phyloP scores from a whole-genome alignment of 1,140 invertebrate genomes.

The Sitobion miscanthi region DNA sequence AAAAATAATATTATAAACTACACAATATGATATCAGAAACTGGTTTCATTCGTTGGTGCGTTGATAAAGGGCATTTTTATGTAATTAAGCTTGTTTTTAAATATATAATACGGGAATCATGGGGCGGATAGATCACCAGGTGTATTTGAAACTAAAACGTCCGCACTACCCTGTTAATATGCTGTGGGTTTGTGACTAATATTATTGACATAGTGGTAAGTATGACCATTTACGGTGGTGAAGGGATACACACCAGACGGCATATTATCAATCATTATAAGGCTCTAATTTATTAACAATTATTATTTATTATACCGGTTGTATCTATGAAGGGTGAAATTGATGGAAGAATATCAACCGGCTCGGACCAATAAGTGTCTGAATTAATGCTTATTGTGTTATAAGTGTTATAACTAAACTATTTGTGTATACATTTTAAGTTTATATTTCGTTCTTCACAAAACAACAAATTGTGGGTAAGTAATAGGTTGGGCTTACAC shows the following conservation, averaged over 20 bases:
- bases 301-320: background rate
- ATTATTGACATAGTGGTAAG: background rate
- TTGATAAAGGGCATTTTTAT: background rate
- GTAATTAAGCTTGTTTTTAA: background rate
- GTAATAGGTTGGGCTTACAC: background rate
- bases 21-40: background rate
- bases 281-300: background rate
- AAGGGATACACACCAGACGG: background rate
- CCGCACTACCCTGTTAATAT: background rate
- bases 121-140: background rate
- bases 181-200: background rate
- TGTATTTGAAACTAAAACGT: background rate
- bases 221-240: background rate
- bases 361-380: background rate
- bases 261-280: background rate
- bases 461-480: background rate
- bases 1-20: background rate
- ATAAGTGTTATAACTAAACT: background rate
- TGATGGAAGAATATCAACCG: background rate
- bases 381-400: background rate
- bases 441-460: background rate
- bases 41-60: background rate
- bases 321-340: background rate
- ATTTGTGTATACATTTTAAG: background rate
- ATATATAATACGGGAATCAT: background rate